Evolutionary conservation across 53 echinoderm and acorn worm genomes (phyloP), one percentile per base, ranked within the genome.

Genomic region (Henricia sp.): DNA sequence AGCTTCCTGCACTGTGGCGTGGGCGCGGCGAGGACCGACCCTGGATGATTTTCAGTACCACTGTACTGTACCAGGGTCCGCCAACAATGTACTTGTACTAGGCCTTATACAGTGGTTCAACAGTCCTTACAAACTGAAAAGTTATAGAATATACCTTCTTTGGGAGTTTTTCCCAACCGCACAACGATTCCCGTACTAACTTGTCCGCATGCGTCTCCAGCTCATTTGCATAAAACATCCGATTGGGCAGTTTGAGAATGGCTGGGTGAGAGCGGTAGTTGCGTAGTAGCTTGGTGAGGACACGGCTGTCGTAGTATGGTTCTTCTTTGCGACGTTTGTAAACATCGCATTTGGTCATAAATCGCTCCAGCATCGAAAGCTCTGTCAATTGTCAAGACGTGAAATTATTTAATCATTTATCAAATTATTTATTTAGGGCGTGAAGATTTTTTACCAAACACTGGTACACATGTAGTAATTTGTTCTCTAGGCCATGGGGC

Each of bases 231-330:
- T 99, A 99, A 86, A 99, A 99, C 90, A 95, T 71, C 77, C 89
- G 46, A 29, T 99, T 99, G 28, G 99, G 99, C 46, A 92, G 77
- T 13, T 75, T 54, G 28, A 99, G 85, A 83, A 99, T 95, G 72
- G 51, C 85, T 0, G 94, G 94, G 70, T 99, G 99, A 26, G 93
- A 93, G 41, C 99, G 92, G 71, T 99, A 99, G 84, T 99, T 99
- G 35, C 82, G 75, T 12, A 99, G 80, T 44, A 99, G 89, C 51
- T 99, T 99, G 37, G 99, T 99, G 72, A 99, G 63, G 37, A 95
- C 67, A 1, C 83, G 56, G 42, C 57, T 63, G 54, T 99, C 85
- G 74, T 95, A 99, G 48, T 67, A 30, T 3, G 54, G 33, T 14
- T 54, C 86, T 16, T 76, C 78, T 4, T 44, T 36, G 26, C 66